phyloP scores from a whole-genome alignment of 1,140 invertebrate genomes.

The Drosophila lacertosa region DNA sequence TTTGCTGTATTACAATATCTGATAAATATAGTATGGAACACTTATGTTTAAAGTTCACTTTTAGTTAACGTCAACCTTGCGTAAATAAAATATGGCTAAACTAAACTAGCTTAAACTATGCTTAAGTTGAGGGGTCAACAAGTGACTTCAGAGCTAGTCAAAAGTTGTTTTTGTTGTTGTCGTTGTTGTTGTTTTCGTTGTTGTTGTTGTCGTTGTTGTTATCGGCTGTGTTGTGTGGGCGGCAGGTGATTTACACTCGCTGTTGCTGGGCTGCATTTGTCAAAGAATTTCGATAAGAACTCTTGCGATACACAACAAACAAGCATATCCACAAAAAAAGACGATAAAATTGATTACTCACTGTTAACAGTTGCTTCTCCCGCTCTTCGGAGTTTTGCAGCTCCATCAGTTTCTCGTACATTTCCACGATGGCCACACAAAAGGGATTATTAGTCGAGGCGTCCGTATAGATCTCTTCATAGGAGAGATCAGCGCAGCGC shows the following conservation, averaged over 20 bases:
- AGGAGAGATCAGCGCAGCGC: conserved; percentile 41
- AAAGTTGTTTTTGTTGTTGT: conserved; percentile 24
- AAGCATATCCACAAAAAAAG: not conserved
- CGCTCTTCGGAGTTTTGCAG: not conserved
- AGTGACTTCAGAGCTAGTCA: conserved; percentile 44
- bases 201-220: conserved; percentile 20
- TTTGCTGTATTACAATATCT: conserved; percentile 8
- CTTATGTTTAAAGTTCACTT: conserved; percentile 14
- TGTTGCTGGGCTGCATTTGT: conserved; percentile 54
- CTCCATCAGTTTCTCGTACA: conserved; percentile 12
- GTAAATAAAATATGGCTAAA: conserved; percentile 37
- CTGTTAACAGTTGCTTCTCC: conserved; percentile 5
- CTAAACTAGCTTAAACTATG: conserved; percentile 48
- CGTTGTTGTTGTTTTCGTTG: conserved; percentile 14
- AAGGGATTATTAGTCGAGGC: conserved; percentile 57
- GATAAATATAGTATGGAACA: conserved; percentile 14
- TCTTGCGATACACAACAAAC: conserved; percentile 15
- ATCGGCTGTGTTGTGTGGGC: conserved; percentile 15
- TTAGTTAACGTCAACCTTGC: conserved; percentile 11
- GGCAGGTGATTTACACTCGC: conserved; percentile 30
- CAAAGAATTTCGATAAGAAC: conserved; percentile 41
- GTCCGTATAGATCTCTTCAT: conserved; percentile 51
- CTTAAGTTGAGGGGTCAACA: conserved; percentile 46
- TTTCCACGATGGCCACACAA: conserved; percentile 40
- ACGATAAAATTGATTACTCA: conserved; percentile 40